Conservation (phyloP, 2,113 vertebrate genomes). For the Pleuronectes platessa region DNA sequence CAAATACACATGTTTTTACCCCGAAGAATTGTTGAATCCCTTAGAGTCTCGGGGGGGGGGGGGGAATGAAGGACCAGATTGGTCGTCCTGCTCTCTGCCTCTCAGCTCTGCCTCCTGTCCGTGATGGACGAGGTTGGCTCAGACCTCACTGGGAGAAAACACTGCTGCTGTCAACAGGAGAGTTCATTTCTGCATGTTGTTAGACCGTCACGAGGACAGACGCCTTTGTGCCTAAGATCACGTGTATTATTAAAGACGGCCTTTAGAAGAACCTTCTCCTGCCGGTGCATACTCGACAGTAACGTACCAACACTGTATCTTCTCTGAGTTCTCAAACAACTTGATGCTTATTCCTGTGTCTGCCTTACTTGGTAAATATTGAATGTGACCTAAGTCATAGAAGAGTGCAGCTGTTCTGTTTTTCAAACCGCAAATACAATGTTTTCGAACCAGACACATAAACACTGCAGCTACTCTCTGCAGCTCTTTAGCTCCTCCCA, state of each 20-base stretch:
- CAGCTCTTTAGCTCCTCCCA: too few relatives aligned
- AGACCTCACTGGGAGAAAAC: conserved; percentile 36
- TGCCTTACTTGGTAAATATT: background rate
- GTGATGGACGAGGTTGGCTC: conserved; percentile 30
- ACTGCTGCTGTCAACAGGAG: background rate
- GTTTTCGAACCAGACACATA: conserved; percentile 9
- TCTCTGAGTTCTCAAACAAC: background rate
- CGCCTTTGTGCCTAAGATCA: conserved; percentile 18
- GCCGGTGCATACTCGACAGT: too few relatives aligned
- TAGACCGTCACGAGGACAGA: background rate
- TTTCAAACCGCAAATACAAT: conserved; percentile 4
- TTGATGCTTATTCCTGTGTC: background rate
- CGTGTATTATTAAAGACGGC: too few relatives aligned
- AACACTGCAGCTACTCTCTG: background rate
- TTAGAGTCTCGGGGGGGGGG: background rate
- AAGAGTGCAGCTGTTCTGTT: background rate
- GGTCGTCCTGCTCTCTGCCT: background rate
- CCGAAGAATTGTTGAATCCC: background rate
- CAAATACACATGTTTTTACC: conserved; percentile 5
- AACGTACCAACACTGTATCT: background rate
- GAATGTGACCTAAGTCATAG: too few relatives aligned
- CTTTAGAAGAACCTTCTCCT: too few relatives aligned
- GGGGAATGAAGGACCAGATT: conserved; percentile 1
- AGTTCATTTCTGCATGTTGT: conserved; percentile 1
- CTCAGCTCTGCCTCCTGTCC: background rate